Evolutionary conservation across 1,140 invertebrate genomes (phyloP).

Genomic region (Zaprionus ghesquierei): DNA sequence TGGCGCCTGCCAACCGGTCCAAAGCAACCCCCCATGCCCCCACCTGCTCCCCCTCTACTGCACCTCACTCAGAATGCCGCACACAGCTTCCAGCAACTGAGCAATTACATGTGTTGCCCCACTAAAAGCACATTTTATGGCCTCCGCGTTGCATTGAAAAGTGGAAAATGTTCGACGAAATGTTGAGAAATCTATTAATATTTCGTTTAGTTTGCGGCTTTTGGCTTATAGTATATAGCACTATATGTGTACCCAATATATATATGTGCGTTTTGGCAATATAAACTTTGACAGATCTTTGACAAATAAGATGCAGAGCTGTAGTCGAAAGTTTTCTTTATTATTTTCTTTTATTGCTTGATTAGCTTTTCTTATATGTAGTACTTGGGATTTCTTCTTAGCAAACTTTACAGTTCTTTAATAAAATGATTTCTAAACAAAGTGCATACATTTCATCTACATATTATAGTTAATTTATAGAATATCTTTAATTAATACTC

Average conservation of each 20-base stretch:
- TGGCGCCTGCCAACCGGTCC: not conserved
- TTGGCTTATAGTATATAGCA: not conserved
- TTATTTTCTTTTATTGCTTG: too few species aligned
- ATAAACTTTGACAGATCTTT: not conserved
- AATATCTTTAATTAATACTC: too few species aligned
- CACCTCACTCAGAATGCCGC: not conserved
- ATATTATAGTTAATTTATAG: too few species aligned
- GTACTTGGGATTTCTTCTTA: too few species aligned
- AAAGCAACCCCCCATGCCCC: not conserved
- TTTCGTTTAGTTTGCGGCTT: not conserved
- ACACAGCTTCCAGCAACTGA: slow-evolving; percentile 15
- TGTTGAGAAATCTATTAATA: slow-evolving; percentile 3
- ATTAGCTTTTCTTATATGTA: too few species aligned
- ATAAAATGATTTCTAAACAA: too few species aligned
- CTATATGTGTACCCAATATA: not conserved
- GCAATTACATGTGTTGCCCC: slow-evolving; percentile 38
- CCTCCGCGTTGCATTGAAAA: slow-evolving; percentile 7
- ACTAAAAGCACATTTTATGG: slow-evolving; percentile 39
- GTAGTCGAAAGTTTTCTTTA: too few species aligned
- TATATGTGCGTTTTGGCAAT: not conserved
- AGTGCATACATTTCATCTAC: too few species aligned
- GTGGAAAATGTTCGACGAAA: slow-evolving; percentile 5
- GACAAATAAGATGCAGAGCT: not conserved
- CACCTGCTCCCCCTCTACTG: not conserved
- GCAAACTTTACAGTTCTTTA: too few species aligned